Evolutionary conservation across 2,888 invertebrate genomes (phyloP).

Genomic region (Bellardia pandia): DNA sequence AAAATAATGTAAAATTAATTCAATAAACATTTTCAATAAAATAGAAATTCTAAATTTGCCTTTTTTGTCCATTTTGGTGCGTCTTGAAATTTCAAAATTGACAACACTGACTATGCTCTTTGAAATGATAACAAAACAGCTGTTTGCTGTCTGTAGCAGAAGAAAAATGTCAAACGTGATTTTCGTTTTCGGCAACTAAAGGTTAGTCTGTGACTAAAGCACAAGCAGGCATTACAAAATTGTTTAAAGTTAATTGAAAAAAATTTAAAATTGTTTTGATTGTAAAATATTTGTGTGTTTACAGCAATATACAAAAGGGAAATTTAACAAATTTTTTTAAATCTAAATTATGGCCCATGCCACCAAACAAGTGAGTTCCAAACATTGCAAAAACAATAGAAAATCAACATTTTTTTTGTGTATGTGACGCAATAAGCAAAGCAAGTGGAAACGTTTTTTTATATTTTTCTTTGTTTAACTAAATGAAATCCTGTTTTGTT

Average conservation of each 20-base stretch:
- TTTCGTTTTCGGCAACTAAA: slow-evolving; percentile 58
- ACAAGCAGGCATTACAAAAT: slow-evolving; percentile 41
- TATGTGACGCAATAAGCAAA: slow-evolving; percentile 81
- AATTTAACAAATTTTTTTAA: neutral
- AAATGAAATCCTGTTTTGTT: neutral
- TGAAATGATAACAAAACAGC: slow-evolving; percentile 56
- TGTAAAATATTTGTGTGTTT: slow-evolving; percentile 36
- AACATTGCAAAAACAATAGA: neutral
- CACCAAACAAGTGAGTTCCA: slow-evolving; percentile 80
- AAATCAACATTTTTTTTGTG: slow-evolving; percentile 38
- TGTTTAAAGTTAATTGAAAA: slow-evolving; percentile 39
- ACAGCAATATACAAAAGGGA: neutral
- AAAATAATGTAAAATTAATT: too few relatives aligned
- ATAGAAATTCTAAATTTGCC: too few relatives aligned
- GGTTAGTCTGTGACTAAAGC: too few relatives aligned
- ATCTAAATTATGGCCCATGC: slow-evolving; percentile 80
- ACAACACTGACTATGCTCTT: neutral
- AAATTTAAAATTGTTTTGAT: slow-evolving; percentile 50
- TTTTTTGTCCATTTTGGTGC: too few relatives aligned
- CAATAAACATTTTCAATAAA: too few relatives aligned
- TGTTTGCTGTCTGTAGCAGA: slow-evolving; percentile 31
- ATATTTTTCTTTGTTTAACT: neutral
- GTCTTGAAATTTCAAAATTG: too few relatives aligned
- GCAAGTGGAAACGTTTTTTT: slow-evolving; percentile 45
- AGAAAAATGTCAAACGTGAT: slow-evolving; percentile 72